Percentiles rank a stretch among this genome's conserved stretches.
phyloP scores from a whole-genome alignment of 1,140 invertebrate species.

The Geopemphigus sp. region DNA sequence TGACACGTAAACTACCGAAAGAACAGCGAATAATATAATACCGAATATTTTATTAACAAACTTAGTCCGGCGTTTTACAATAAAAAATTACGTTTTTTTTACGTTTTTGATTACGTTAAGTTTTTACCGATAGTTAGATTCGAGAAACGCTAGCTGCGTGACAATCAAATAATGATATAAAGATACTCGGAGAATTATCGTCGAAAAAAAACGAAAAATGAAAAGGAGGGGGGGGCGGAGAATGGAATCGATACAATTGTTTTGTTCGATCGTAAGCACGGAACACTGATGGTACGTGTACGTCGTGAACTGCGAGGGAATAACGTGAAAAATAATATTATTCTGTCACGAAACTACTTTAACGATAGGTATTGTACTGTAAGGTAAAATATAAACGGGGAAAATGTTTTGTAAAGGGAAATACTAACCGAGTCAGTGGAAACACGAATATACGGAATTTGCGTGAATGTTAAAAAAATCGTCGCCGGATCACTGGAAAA shows the following conservation, averaged over 20 bases:
- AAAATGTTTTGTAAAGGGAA: conserved; percentile 1
- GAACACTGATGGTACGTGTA: background rate
- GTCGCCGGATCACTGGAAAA: background rate
- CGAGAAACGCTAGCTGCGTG: background rate
- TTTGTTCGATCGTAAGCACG: conserved; percentile 4
- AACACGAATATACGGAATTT: background rate
- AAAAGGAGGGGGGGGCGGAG: too few species aligned
- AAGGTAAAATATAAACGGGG: background rate
- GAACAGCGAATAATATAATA: background rate
- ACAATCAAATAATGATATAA: conserved; percentile 9
- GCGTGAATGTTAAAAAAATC: background rate
- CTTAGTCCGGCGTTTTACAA: background rate
- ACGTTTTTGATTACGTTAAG: too few species aligned
- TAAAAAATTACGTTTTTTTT: background rate
- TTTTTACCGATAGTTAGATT: background rate
- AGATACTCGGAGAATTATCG: background rate
- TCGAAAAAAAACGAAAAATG: background rate
- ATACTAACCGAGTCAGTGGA: background rate
- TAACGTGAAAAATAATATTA: conserved; percentile 31
- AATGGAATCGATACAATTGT: background rate
- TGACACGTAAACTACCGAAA: too few species aligned
- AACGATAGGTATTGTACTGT: background rate
- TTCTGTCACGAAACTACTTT: conserved; percentile 19
- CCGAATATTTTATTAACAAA: background rate
- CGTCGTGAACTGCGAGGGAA: background rate